Conservation (phyloP, 1,140 invertebrate species). For the Goniozus legneri region DNA sequence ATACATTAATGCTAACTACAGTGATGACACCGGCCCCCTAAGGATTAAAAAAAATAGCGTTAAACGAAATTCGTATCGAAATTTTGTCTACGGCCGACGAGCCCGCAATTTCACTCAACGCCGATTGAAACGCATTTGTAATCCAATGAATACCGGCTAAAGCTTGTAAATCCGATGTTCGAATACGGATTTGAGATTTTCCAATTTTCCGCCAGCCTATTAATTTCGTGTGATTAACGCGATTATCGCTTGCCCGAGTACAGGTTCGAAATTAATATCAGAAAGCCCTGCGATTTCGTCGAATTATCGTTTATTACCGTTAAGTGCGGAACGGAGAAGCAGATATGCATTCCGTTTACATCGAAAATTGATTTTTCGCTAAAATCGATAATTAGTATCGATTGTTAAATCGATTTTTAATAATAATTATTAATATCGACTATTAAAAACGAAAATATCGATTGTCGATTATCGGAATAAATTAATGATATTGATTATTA, state of each 20-base stretch:
- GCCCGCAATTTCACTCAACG: slow-evolving; percentile 15
- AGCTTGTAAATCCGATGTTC: slow-evolving; percentile 25
- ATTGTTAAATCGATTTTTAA: too few relatives aligned
- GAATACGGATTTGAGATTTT: slow-evolving; percentile 25
- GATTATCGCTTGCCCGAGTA: slow-evolving; percentile 19
- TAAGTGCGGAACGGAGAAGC: slow-evolving; percentile 22
- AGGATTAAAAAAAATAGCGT: too few relatives aligned
- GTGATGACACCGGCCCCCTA: too few relatives aligned
- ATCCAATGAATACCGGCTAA: slow-evolving; percentile 24
- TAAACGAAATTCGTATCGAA: too few relatives aligned
- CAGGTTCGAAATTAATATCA: slow-evolving; percentile 32
- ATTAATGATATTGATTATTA: too few relatives aligned
- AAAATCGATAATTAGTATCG: too few relatives aligned
- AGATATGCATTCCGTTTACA: background rate
- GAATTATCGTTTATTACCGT: slow-evolving; percentile 32
- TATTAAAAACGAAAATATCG: too few relatives aligned
- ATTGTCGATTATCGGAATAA: too few relatives aligned
- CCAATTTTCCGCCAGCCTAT: slow-evolving; percentile 24
- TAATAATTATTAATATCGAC: too few relatives aligned
- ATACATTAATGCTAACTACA: too few relatives aligned
- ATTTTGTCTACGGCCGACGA: too few relatives aligned
- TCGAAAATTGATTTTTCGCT: slow-evolving; percentile 18
- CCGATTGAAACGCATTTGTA: slow-evolving; percentile 22
- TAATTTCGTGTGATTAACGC: slow-evolving; percentile 27
- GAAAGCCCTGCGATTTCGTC: slow-evolving; percentile 24